Percentiles rank a stretch among this genome's conserved stretches.
Conservation (phyloP, 1,140 invertebrate species). For the Subanguina moxae region DNA sequence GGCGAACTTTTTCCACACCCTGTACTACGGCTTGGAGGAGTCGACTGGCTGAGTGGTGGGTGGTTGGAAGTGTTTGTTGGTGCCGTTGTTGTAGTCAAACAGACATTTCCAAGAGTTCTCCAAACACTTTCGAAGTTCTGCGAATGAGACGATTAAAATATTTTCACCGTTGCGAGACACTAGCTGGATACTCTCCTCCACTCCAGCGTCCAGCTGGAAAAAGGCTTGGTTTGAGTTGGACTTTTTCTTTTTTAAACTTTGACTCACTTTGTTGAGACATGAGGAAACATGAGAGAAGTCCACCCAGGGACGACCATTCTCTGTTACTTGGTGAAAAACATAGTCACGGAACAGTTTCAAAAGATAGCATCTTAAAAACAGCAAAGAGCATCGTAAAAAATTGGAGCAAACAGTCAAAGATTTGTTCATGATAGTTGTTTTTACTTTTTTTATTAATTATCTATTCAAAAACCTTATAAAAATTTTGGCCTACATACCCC, state of each 20-base stretch:
- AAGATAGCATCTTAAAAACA: constrained; percentile 71
- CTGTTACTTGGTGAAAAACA: constrained; percentile 83
- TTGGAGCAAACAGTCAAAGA: too few relatives aligned
- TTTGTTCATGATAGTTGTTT: too few relatives aligned
- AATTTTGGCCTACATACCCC: too few relatives aligned
- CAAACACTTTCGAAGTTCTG: constrained; percentile 72
- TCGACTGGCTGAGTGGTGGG: too few relatives aligned
- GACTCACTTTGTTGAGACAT: constrained; percentile 84
- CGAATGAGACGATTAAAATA: constrained; percentile 85
- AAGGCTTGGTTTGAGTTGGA: constrained; percentile 21
- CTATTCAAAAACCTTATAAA: too few relatives aligned
- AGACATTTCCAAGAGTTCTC: constrained; percentile 19
- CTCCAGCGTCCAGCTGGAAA: constrained; percentile 69
- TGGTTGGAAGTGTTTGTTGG: too few relatives aligned
- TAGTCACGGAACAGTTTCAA: constrained; percentile 95
- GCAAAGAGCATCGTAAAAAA: not conserved
- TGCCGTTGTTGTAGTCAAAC: too few relatives aligned
- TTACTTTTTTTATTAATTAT: too few relatives aligned
- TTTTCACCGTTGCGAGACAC: constrained; percentile 92
- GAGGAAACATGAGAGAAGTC: constrained; percentile 89
- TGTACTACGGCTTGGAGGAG: too few relatives aligned
- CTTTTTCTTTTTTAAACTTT: not conserved
- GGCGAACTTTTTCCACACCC: too few relatives aligned
- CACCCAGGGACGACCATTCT: constrained; percentile 86
- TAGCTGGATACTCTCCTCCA: constrained; percentile 84